A percentile compares a stretch with the other conserved stretches of the same genome.
Conservation (phyloP, 2,888 invertebrate species). For the Holacanthella duospinosa region DNA sequence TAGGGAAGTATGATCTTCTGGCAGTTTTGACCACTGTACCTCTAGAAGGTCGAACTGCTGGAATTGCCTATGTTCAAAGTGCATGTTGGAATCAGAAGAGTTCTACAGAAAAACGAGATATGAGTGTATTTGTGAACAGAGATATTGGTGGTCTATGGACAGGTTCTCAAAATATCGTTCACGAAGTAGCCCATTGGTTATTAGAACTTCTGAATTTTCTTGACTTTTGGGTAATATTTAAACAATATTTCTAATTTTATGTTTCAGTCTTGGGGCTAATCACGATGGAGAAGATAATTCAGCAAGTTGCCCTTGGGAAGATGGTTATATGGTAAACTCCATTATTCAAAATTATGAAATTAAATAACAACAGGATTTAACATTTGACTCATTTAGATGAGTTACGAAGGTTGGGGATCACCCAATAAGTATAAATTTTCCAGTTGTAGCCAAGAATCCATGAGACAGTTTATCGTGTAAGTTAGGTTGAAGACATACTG, state of each 20-base stretch:
- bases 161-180: neutral
- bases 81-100: neutral
- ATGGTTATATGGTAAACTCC: neutral
- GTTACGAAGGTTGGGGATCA: conserved; percentile 1
- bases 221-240: no score
- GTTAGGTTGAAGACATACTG: neutral
- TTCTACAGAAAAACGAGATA: neutral
- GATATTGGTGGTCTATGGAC: conserved; percentile 1
- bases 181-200: neutral
- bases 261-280: neutral
- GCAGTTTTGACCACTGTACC: neutral
- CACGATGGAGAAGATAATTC: neutral
- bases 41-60: neutral
- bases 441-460: neutral
- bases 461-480: conserved; percentile 3
- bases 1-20: conserved; percentile 5
- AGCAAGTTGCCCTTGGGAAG: neutral
- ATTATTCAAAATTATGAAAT: no score
- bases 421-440: conserved; percentile 4
- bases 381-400: neutral
- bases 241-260: no score
- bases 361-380: neutral
- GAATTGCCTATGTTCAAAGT: neutral
- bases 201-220: neutral
- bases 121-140: neutral